Conservation (phyloP, 2,888 invertebrate genomes). For the Eudemis profundana region DNA sequence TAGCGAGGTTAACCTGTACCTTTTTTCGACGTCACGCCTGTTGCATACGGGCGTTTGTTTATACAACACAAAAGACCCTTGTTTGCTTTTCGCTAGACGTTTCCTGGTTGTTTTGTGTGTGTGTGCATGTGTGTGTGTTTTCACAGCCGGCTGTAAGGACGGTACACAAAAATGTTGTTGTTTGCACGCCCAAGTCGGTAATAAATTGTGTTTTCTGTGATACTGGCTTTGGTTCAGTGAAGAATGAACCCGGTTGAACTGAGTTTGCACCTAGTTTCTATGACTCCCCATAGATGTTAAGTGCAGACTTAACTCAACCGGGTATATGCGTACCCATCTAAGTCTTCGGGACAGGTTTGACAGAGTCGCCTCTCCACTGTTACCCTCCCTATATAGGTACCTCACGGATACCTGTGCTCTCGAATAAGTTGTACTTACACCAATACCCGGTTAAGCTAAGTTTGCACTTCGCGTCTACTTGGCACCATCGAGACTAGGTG, state of each 20-base stretch:
- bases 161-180: constrained; percentile 81
- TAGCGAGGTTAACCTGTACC: constrained; percentile 70
- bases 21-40: constrained; percentile 80
- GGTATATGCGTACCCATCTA: too few relatives aligned
- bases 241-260: constrained; percentile 13
- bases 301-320: neutral
- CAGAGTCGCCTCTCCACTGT: too few relatives aligned
- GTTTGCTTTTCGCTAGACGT: constrained; percentile 86
- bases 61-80: constrained; percentile 85
- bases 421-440: too few relatives aligned
- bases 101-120: constrained; percentile 85
- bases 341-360: too few relatives aligned
- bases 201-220: constrained; percentile 68
- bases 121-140: constrained; percentile 69
- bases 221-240: constrained; percentile 21
- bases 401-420: too few relatives aligned
- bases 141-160: constrained; percentile 79
- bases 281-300: neutral
- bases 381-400: too few relatives aligned
- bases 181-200: constrained; percentile 73
- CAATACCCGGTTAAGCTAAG: neutral
- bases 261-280: neutral
- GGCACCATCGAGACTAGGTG: neutral
- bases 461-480: neutral
- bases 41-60: constrained; percentile 84